Conservation (phyloP, 2,113 vertebrate genomes). For the Gobio gobio region DNA sequence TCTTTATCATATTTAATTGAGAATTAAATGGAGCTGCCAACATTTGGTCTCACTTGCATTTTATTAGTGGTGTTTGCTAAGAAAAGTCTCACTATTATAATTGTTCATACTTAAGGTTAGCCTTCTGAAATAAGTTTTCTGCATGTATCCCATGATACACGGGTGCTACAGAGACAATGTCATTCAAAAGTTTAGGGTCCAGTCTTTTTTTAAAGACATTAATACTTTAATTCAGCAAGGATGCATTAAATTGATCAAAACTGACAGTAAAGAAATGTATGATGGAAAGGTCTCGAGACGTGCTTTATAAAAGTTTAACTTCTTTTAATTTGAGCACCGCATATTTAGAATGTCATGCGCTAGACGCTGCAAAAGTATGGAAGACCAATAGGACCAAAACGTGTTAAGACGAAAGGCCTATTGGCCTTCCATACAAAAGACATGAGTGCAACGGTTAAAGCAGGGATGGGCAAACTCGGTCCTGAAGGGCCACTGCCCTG, state of each 20-base stretch:
- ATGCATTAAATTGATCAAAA: not conserved
- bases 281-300: not conserved
- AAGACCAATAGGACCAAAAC: too few relatives aligned
- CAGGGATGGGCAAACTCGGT: too few relatives aligned
- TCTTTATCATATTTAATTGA: constrained; percentile 38
- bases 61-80: not conserved
- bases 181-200: not conserved
- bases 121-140: not conserved
- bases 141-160: not conserved
- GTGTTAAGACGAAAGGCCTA: too few relatives aligned
- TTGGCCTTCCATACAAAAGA: too few relatives aligned
- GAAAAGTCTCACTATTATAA: not conserved
- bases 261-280: not conserved
- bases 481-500: too few relatives aligned
- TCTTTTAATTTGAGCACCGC: too few relatives aligned
- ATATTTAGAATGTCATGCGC: too few relatives aligned
- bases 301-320: too few relatives aligned
- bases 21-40: constrained; percentile 50
- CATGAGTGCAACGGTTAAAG: too few relatives aligned
- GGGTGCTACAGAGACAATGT: not conserved
- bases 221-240: not conserved
- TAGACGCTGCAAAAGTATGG: too few relatives aligned
- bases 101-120: not conserved
- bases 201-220: not conserved
- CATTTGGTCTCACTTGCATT: constrained; percentile 16